Conservation (phyloP, 2,888 invertebrate species). For the Chloroclysta siterata region DNA sequence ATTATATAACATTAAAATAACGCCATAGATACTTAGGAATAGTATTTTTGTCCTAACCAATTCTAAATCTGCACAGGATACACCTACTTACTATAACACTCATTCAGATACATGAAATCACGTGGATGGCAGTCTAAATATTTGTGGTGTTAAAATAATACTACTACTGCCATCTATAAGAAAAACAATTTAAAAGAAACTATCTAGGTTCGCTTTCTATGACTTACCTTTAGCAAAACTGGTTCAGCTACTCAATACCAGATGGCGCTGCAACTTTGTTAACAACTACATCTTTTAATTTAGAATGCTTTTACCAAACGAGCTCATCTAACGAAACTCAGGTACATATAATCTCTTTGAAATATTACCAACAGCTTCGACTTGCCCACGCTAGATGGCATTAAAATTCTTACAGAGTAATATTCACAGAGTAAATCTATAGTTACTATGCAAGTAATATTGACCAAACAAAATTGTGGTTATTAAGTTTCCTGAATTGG, state of each 20-base stretch:
- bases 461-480: slow-evolving; percentile 51
- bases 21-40: no score
- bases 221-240: neutral
- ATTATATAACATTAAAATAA: no score
- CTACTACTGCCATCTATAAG: slow-evolving; percentile 26
- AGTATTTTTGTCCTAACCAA: no score
- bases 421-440: no score
- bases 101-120: no score
- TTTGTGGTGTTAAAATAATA: no score
- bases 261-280: slow-evolving; percentile 19
- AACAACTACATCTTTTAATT: slow-evolving; percentile 10
- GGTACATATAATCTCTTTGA: neutral
- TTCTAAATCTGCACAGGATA: no score
- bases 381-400: neutral
- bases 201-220: no score
- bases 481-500: slow-evolving; percentile 5
- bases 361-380: neutral
- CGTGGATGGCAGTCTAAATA: no score
- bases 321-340: neutral
- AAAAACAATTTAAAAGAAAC: neutral
- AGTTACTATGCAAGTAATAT: slow-evolving; percentile 40
- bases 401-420: neutral
- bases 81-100: no score
- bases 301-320: no score
- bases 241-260: slow-evolving; percentile 30